Evolutionary conservation across 2,113 vertebrate genomes (phyloP).

Genomic region (Bubo scandiacus): DNA sequence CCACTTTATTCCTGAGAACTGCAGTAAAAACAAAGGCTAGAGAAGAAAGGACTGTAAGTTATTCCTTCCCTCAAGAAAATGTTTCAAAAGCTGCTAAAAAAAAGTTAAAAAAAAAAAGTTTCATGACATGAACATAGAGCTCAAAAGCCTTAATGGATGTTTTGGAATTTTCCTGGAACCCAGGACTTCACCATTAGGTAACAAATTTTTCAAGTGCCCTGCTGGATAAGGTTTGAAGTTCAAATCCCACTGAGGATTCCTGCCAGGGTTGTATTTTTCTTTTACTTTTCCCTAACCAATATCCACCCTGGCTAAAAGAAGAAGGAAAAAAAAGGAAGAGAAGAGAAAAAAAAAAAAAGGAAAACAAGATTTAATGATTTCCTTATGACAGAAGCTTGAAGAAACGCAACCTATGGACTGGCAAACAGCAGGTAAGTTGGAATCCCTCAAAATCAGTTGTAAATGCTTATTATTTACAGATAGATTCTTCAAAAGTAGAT

Average conservation of each 20-base stretch:
- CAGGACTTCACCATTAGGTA: slow-evolving; percentile 67
- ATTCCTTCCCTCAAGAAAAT: slow-evolving; percentile 31
- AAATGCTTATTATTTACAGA: slow-evolving; percentile 23
- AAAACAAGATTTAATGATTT: slow-evolving; percentile 82
- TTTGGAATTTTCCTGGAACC: slow-evolving; percentile 64
- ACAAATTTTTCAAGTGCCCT: slow-evolving; percentile 72
- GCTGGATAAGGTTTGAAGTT: slow-evolving; percentile 71
- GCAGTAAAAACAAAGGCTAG: slow-evolving; percentile 78
- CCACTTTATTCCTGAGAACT: slow-evolving; percentile 71
- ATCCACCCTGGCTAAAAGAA: slow-evolving; percentile 59
- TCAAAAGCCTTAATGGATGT: slow-evolving; percentile 55
- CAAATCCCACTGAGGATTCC: slow-evolving; percentile 70
- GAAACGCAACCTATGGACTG: slow-evolving; percentile 74
- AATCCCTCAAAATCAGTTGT: slow-evolving; percentile 21
- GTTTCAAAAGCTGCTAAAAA: slow-evolving; percentile 64
- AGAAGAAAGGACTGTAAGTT: slow-evolving; percentile 65
- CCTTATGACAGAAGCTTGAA: slow-evolving; percentile 77
- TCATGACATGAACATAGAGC: slow-evolving; percentile 51
- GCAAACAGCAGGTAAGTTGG: slow-evolving; percentile 86
- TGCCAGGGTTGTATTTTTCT: slow-evolving; percentile 67
- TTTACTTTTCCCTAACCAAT: slow-evolving; percentile 62
- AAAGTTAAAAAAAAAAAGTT: not conserved
- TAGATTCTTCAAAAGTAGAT: not conserved
- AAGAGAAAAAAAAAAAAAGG: not conserved
- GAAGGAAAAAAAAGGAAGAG: not conserved